A percentile compares a stretch with the other conserved stretches of the same genome.
phyloP scores from a whole-genome alignment of 1,140 invertebrate species.

The Saccostrea cuccullata region DNA sequence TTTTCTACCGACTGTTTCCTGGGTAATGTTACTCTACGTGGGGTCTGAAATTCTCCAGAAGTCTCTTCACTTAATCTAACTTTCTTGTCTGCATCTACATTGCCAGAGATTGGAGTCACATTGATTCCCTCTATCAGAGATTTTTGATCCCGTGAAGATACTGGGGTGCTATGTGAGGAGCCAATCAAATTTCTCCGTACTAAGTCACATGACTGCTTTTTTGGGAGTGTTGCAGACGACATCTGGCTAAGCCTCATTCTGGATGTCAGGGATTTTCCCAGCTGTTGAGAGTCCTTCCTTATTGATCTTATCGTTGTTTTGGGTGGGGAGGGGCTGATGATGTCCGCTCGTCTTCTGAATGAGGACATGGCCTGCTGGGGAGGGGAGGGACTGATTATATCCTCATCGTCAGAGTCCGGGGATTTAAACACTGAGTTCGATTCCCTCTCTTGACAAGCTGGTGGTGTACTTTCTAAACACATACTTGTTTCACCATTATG shows the following conservation, averaged over 20 bases:
- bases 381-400: conserved; percentile 46
- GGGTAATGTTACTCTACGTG: conserved; percentile 52
- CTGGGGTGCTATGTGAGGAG: conserved; percentile 62
- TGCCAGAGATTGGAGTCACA: conserved; percentile 61
- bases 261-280: background rate
- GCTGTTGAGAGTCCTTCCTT: background rate
- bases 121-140: conserved; percentile 57
- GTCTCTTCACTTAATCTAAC: background rate
- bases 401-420: conserved; percentile 32
- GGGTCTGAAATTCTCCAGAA: conserved; percentile 58
- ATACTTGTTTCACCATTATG: background rate
- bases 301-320: background rate
- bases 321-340: conserved; percentile 20
- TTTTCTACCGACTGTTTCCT: conserved; percentile 65
- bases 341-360: background rate
- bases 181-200: conserved; percentile 15
- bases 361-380: conserved; percentile 7
- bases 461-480: too few relatives aligned
- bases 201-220: background rate
- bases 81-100: background rate
- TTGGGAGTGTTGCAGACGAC: background rate
- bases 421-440: too few relatives aligned
- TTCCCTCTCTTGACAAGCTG: background rate
- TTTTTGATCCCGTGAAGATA: conserved; percentile 45
- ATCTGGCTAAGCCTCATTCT: background rate